Conservation (phyloP, 2,113 vertebrate genomes). For the Malurus cyaneus region DNA sequence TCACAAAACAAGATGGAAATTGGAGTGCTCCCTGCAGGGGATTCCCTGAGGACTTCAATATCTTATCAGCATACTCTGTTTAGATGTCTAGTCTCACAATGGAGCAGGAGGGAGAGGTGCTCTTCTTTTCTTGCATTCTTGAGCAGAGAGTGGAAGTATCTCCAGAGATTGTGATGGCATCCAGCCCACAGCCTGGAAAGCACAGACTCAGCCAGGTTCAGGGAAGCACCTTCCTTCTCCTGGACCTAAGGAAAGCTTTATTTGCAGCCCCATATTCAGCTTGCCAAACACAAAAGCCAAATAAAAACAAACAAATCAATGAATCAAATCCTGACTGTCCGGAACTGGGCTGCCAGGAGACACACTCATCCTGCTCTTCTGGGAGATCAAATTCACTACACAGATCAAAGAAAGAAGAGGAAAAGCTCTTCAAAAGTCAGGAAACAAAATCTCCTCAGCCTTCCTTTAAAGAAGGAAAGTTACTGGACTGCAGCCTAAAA, state of each 20-base stretch:
- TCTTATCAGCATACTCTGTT: neutral
- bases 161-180: neutral
- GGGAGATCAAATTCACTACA: slow-evolving; percentile 63
- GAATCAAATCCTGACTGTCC: slow-evolving; percentile 49
- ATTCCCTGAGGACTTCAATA: neutral
- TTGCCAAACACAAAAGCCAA: slow-evolving; percentile 24
- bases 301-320: slow-evolving; percentile 46
- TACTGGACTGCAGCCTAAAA: slow-evolving; percentile 59
- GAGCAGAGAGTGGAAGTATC: neutral
- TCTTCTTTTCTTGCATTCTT: neutral
- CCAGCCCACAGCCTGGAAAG: neutral
- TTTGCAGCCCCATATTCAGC: neutral
- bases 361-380: slow-evolving; percentile 49
- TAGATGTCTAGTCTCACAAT: neutral
- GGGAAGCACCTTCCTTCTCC: slow-evolving; percentile 8
- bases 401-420: slow-evolving; percentile 65
- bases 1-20: neutral
- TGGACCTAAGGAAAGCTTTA: neutral
- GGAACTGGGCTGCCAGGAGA: neutral
- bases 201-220: neutral
- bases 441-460: slow-evolving; percentile 59
- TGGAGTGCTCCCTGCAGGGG: neutral
- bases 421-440: slow-evolving; percentile 66
- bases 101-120: neutral
- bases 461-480: slow-evolving; percentile 69